These are phyloP conservation scores for Sylvia atricapilla DNA, from an alignment of 2,113 vertebrate genomes.

Conservation along the genomic window DNA sequence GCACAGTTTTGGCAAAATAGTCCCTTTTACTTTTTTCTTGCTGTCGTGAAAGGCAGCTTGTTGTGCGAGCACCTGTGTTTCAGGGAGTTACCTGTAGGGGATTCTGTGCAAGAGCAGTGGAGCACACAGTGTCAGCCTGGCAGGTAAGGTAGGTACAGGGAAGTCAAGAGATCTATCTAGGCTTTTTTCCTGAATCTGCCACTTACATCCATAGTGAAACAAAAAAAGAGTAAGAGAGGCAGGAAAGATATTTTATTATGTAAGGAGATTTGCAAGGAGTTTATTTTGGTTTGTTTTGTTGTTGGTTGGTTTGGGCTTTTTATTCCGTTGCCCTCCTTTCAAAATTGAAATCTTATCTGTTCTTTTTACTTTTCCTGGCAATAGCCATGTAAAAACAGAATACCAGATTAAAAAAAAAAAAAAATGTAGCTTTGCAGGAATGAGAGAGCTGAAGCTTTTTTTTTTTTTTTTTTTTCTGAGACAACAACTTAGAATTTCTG, in stretches of 20 bases:
- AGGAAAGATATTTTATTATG: not conserved
- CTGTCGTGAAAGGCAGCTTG: not conserved
- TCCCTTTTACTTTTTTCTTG: not conserved
- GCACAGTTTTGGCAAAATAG: not conserved
- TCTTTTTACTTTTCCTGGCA: constrained; percentile 21
- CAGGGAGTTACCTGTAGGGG: not conserved
- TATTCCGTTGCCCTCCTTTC: not conserved
- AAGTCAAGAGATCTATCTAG: not conserved
- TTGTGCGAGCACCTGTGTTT: not conserved
- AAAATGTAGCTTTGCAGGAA: not conserved
- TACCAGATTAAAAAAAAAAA: not conserved
- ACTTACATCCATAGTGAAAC: not conserved
- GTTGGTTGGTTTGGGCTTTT: not conserved
- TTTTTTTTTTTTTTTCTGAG: not conserved
- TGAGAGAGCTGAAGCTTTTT: not conserved
- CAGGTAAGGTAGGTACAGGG: not conserved
- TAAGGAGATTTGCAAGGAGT: not conserved
- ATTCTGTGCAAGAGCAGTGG: not conserved
- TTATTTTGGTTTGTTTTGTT: not conserved
- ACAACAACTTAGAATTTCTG: not conserved
- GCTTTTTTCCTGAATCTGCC: not conserved
- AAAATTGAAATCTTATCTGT: not conserved
- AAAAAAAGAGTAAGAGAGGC: not conserved
- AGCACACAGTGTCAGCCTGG: accelerated
- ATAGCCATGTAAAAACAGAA: not conserved